Percentiles rank a stretch among this genome's conserved stretches.
These are phyloP conservation scores for Euplexia lucipara DNA, from an alignment of 2,888 invertebrate species.

Conservation along the genomic window DNA sequence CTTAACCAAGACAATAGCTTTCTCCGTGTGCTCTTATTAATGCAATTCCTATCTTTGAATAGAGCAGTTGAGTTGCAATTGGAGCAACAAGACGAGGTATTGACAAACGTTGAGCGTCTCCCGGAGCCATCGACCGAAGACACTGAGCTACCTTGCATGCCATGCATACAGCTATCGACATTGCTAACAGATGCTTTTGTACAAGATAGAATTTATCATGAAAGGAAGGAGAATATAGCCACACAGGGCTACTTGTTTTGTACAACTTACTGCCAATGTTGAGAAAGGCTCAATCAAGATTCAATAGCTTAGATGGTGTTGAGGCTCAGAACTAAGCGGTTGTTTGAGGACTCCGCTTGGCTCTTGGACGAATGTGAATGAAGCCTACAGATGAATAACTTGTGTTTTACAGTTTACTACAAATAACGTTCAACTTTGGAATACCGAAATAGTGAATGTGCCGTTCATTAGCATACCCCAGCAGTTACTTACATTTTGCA, in stretches of 20 bases:
- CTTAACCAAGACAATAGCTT: constrained; percentile 7
- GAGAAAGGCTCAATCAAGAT: constrained; percentile 12
- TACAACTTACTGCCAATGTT: constrained; percentile 14
- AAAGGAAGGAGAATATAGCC: constrained; percentile 19
- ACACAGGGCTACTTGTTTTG: constrained; percentile 4
- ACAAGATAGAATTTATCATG: constrained; percentile 34
- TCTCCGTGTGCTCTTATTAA: constrained; percentile 48
- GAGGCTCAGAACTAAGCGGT: neutral
- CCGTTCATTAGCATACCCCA: neutral
- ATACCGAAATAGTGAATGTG: neutral
- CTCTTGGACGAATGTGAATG: neutral
- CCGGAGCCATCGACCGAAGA: constrained; percentile 38
- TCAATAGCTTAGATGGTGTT: constrained; percentile 11
- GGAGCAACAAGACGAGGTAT: constrained; percentile 48
- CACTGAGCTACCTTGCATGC: constrained; percentile 27
- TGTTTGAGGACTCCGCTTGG: constrained; percentile 3
- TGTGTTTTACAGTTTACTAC: constrained; percentile 13
- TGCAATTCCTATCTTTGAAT: constrained; percentile 54
- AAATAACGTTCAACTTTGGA: constrained; percentile 11
- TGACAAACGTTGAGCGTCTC: constrained; percentile 47
- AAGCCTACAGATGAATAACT: neutral
- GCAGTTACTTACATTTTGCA: neutral
- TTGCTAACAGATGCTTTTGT: constrained; percentile 41
- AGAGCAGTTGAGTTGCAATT: constrained; percentile 42
- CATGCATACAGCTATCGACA: constrained; percentile 33